A percentile compares a stretch with the other conserved stretches of the same genome.
Evolutionary conservation across 2,797 vertebrate genomes (phyloP).

Genomic region (Emydoidea blandingii): DNA sequence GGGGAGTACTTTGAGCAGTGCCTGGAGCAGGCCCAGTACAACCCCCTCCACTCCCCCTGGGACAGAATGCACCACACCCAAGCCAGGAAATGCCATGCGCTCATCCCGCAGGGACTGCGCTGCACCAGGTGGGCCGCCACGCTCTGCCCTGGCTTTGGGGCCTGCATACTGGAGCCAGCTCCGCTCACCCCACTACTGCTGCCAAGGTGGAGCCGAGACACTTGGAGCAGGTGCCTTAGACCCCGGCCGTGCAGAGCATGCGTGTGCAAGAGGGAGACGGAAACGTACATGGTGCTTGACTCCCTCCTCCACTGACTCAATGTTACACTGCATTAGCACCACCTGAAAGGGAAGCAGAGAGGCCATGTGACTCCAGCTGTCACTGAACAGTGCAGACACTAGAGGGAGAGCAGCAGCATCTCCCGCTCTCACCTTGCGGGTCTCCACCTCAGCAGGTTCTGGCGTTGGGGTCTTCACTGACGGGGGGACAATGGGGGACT

Average conservation of each 20-base stretch:
- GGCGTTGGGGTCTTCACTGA: conserved; percentile 97
- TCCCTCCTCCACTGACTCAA: conserved; percentile 96
- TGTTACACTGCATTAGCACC: conserved; percentile 98
- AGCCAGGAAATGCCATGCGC: not conserved
- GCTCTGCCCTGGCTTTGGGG: not conserved
- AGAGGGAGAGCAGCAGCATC: accelerated
- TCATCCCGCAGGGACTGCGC: accelerated
- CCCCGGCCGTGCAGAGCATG: accelerated
- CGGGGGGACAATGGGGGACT: conserved; percentile 94
- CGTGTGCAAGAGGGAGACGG: not conserved
- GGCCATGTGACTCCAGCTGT: accelerated
- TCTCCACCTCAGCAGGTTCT: conserved; percentile 96
- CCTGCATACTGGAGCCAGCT: accelerated
- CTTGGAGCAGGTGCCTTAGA: accelerated
- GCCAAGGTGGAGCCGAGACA: no score
- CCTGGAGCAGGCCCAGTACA: not conserved
- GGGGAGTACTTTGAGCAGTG: not conserved
- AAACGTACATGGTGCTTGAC: conserved; percentile 93
- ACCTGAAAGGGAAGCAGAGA: conserved; percentile 83
- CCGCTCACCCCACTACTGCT: not conserved
- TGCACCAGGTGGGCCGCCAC: accelerated
- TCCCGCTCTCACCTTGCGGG: conserved; percentile 88
- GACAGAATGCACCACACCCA: not conserved
- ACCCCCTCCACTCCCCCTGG: not conserved
- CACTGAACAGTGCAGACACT: accelerated